phyloP scores from a whole-genome alignment of 2,888 invertebrate species.

The Pseudolycoriella hygida region DNA sequence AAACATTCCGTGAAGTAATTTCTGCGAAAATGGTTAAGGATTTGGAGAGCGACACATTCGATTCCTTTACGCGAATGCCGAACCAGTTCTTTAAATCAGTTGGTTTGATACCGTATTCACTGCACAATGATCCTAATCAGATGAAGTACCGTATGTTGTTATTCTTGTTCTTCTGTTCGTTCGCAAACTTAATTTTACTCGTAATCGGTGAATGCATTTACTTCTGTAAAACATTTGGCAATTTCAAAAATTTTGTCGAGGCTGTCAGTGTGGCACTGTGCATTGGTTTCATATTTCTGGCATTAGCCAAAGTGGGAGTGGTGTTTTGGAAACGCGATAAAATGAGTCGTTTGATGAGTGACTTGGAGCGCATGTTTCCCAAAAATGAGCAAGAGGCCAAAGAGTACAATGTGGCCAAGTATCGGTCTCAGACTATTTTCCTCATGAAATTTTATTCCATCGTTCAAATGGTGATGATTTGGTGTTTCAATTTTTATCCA shows the following conservation, averaged over 20 bases:
- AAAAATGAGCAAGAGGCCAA: background rate
- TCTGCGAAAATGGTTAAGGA: too few relatives aligned
- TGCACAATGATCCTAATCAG: background rate
- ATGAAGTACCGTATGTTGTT: background rate
- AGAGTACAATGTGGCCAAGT: background rate
- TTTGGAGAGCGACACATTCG: background rate
- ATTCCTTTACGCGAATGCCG: background rate
- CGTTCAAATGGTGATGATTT: background rate
- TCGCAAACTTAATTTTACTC: background rate
- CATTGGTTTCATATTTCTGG: background rate
- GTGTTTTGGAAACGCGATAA: background rate
- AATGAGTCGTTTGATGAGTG: background rate
- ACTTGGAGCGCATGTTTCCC: background rate
- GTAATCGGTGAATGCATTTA: background rate
- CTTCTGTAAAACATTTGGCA: background rate
- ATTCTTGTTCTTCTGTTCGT: background rate
- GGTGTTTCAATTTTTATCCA: conserved; percentile 1
- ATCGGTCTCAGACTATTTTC: background rate
- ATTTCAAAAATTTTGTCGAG: conserved; percentile 1
- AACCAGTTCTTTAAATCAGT: background rate
- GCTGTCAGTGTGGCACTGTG: background rate
- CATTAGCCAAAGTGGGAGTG: background rate
- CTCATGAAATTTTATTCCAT: background rate
- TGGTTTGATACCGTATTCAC: background rate
- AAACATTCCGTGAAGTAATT: too few relatives aligned